Base-by-base conservation (phyloP, 2,888 invertebrate genomes). In the Ecdyonurus torrentis region DNA sequence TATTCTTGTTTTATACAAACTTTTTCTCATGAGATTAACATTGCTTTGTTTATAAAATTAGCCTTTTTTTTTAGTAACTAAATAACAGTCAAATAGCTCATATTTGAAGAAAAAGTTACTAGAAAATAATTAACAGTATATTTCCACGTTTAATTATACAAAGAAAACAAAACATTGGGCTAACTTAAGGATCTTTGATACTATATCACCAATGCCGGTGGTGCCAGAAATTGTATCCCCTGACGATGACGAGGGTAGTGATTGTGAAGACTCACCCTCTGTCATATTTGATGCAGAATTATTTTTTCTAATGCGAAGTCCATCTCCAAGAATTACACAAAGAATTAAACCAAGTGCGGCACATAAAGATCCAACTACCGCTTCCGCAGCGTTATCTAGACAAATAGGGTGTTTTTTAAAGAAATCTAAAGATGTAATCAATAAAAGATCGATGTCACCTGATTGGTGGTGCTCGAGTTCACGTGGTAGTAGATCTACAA, bases 221-320 rank as follows among this genome's bases (percentile, higher is more conserved):
- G 1, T 2, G 15, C 59, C 15, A 10, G 10, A 15, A 15, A 58
- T 58, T 10, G n/a, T 19, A 10, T 15, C 22, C 10, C 22, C 22
- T 19, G 24, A 58, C 2, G 22, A 20, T 23, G 19, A 22, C 2
- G 53, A 20, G 53, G 15, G 2, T 19, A 53, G 15, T 53, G 22
- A 23, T n/a, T 23, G 2, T n/a, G 24, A 58, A 58, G 15, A 18
- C 10, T 1, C 58, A 19, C 83, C 89, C 0, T 86, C 89, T 0
- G 87, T 90, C 1, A 84, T 90, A 0, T 87, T 89, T 68, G 89
- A 89, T 70, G 90, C 89, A 0, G 89, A 89, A 72, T 74, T 90
- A 52, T 87, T 87, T 3, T 90, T 90, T 70, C 83, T 89, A 0
- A 77, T 90, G 59, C 89, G 89, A 18, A 52, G 58, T n/a, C 59